Evolutionary conservation across 2,888 invertebrate genomes (phyloP).

Genomic region (Phyllotreta striolata): DNA sequence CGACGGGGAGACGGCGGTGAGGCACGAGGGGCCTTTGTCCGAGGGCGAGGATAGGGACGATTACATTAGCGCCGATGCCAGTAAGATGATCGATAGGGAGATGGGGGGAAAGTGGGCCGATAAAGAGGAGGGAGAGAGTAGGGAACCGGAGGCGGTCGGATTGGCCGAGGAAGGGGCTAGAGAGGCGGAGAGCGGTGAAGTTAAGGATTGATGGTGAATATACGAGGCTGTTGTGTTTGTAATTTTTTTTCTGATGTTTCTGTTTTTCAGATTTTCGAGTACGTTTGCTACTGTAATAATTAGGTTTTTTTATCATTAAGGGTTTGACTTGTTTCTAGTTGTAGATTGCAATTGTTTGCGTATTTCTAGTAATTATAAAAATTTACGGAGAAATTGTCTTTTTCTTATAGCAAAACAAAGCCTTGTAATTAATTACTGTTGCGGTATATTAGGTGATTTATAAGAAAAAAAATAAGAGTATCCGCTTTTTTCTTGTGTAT

Average conservation of each 20-base stretch:
- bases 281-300: background rate
- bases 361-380: too few relatives aligned
- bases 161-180: background rate
- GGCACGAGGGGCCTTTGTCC: slow-evolving; percentile 66
- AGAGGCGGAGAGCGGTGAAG: slow-evolving; percentile 30
- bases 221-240: slow-evolving; percentile 55
- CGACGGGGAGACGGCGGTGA: slow-evolving; percentile 56
- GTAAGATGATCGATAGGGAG: slow-evolving; percentile 60
- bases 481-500: too few relatives aligned
- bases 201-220: slow-evolving; percentile 5
- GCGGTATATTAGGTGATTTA: too few relatives aligned
- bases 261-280: slow-evolving; percentile 2
- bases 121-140: slow-evolving; percentile 61
- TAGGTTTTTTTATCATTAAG: too few relatives aligned
- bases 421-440: too few relatives aligned
- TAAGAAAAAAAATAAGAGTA: too few relatives aligned
- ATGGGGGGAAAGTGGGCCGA: slow-evolving; percentile 74
- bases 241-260: slow-evolving; percentile 61
- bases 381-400: too few relatives aligned
- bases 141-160: slow-evolving; percentile 41
- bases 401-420: too few relatives aligned
- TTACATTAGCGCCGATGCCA: slow-evolving; percentile 53
- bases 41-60: slow-evolving; percentile 69
- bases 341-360: too few relatives aligned
- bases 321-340: too few relatives aligned